Evolutionary conservation across 2,888 invertebrate species (phyloP), one percentile per base, ranked within the genome.

Genomic region (Ferdinandea cuprea): DNA sequence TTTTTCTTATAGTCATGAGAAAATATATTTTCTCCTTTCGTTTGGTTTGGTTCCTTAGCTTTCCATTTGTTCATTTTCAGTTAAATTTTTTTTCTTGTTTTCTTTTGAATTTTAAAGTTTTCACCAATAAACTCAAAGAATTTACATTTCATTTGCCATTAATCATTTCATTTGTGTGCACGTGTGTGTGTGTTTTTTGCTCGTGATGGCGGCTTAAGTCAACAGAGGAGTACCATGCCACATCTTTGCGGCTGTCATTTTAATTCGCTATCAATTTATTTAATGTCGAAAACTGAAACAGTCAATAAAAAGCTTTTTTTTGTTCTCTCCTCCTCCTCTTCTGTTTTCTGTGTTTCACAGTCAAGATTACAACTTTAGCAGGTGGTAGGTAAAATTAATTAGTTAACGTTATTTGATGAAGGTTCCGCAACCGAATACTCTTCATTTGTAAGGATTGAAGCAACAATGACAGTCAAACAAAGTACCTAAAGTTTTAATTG

Each of bases 261-360:
- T 50, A 74, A 63, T 74, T 69, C 63, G 48, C 58, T 74, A 74
- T 74, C 80, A 80, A 80, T 81, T 81, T 71, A 71, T 81, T 81
- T 76, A 71, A 81, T 37, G 69, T 65, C 71, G 50, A 44, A 42
- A 44, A 52, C 59, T 76, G 74, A 59, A 58, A 65, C 63, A 63
- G 63, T 76, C 58, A 71, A 81, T 76, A 79, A 72, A 68, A 63
- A 52, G 40, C 42, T 19, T 66, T 28, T 30, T 48, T 13, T 78
- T 25, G 19, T 21, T 5, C 13, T 44, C 50, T 28, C 17, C 17
- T 25, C 1, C 40, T 35, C 4, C 21, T 11, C 15, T 44, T 32
- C 11, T 21, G 11, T 32, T 59, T 66, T 58, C 46, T 21, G n/a
- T 19, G 17, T 11, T 42, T 9, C 1, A 6, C 13, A 15, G 65